phyloP scores from a whole-genome alignment of 2,797 vertebrate genomes.

The Clarias platycephalus region DNA sequence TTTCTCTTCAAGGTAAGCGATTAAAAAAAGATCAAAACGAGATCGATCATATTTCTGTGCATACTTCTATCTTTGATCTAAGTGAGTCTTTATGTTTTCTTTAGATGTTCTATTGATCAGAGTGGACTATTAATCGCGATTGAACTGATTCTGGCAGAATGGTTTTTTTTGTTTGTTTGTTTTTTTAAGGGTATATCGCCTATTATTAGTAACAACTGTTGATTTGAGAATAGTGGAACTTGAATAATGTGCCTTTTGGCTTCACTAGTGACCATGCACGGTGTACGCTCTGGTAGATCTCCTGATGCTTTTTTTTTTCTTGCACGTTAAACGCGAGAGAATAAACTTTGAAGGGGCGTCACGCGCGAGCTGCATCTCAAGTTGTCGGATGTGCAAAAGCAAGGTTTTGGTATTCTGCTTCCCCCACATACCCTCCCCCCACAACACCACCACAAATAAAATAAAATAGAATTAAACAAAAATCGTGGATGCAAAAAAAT shows the following conservation, averaged over 20 bases:
- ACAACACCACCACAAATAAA: neutral
- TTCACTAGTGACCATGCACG: neutral
- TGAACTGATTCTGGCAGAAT: neutral
- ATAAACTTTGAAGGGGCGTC: constrained; percentile 53
- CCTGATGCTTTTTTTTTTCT: constrained; percentile 11
- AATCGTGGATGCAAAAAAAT: neutral
- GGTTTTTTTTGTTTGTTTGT: too few species aligned
- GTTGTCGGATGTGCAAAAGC: constrained; percentile 47
- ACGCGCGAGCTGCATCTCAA: constrained; percentile 56
- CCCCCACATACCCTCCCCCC: neutral
- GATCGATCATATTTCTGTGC: neutral
- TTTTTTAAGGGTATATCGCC: neutral
- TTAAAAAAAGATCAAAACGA: neutral
- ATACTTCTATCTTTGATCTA: neutral
- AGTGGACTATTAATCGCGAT: neutral
- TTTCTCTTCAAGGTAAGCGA: constrained; percentile 75
- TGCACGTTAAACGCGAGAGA: constrained; percentile 39
- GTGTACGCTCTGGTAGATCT: neutral
- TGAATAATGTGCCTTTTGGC: constrained; percentile 2
- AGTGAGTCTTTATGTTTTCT: neutral
- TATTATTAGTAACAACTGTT: constrained; percentile 47
- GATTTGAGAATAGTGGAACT: constrained; percentile 24
- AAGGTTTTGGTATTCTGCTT: neutral
- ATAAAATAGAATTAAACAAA: neutral
- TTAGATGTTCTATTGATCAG: neutral